Percentiles rank a stretch among this genome's conserved stretches.
Conservation (phyloP, 2,888 invertebrate genomes). For the Arrhopalites spinosus region DNA sequence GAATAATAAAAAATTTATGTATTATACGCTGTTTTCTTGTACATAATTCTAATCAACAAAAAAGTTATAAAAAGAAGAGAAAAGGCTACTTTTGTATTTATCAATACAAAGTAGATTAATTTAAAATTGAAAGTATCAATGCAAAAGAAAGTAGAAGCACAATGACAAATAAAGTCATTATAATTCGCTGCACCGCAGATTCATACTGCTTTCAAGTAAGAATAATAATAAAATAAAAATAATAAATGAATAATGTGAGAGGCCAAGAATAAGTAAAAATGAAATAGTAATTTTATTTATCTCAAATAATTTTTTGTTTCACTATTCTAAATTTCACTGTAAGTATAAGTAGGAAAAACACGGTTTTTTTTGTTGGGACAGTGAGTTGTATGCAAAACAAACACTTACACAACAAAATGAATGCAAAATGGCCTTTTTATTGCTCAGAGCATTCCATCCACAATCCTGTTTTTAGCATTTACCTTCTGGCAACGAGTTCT, state of each 20-base stretch:
- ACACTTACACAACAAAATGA: conserved; percentile 57
- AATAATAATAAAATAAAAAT: not conserved
- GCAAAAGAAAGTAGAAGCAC: no score
- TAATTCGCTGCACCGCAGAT: no score
- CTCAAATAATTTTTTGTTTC: not conserved
- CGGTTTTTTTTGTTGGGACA: conserved; percentile 31
- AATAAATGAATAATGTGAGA: not conserved
- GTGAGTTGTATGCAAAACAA: conserved; percentile 49
- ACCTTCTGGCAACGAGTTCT: conserved; percentile 59
- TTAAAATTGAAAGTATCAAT: no score
- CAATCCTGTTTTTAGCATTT: conserved; percentile 55
- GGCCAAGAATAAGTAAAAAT: not conserved
- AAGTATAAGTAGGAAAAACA: conserved; percentile 15
- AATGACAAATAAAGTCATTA: no score
- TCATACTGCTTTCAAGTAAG: not conserved
- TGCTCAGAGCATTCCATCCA: conserved; percentile 56
- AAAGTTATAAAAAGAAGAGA: no score
- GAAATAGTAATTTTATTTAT: not conserved
- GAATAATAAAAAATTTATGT: not conserved
- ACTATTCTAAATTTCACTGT: not conserved
- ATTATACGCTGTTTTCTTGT: not conserved
- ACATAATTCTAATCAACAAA: not conserved
- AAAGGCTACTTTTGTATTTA: no score
- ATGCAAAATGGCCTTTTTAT: conserved; percentile 56
- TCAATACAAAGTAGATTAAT: no score